phyloP scores from a whole-genome alignment of 1,140 invertebrate genomes.

The Pogonomyrmex californicus region DNA sequence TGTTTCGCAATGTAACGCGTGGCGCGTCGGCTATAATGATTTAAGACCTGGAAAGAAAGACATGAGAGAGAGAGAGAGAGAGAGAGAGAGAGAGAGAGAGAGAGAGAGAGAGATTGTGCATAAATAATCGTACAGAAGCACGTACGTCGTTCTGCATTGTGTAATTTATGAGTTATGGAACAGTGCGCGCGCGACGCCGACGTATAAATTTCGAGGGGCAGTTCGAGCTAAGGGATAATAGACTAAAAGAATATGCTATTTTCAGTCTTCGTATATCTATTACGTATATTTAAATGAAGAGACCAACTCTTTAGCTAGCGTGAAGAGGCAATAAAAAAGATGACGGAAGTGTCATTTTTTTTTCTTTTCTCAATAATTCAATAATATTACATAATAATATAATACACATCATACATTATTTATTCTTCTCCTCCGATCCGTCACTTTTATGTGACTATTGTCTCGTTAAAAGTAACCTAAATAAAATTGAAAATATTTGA shows the following conservation, averaged over 20 bases:
- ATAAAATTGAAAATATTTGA: too few relatives aligned
- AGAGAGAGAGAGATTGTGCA: conserved; percentile 35
- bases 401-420: neutral
- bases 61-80: neutral
- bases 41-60: conserved; percentile 16
- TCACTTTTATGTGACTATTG: too few relatives aligned
- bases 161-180: conserved; percentile 54
- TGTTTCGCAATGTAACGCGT: conserved; percentile 27
- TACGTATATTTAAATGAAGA: neutral
- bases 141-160: conserved; percentile 40
- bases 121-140: conserved; percentile 42
- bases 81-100: neutral
- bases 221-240: neutral
- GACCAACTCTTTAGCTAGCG: neutral
- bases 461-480: too few relatives aligned
- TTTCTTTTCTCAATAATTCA: neutral
- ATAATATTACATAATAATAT: neutral
- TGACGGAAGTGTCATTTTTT: neutral
- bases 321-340: neutral
- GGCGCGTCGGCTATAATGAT: conserved; percentile 34
- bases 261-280: neutral
- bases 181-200: conserved; percentile 30
- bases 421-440: neutral
- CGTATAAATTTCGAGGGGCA: conserved; percentile 2
- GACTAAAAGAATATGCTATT: neutral